Evolutionary conservation across 1,140 invertebrate genomes (phyloP).

Genomic region (Pentalonia nigronervosa): DNA sequence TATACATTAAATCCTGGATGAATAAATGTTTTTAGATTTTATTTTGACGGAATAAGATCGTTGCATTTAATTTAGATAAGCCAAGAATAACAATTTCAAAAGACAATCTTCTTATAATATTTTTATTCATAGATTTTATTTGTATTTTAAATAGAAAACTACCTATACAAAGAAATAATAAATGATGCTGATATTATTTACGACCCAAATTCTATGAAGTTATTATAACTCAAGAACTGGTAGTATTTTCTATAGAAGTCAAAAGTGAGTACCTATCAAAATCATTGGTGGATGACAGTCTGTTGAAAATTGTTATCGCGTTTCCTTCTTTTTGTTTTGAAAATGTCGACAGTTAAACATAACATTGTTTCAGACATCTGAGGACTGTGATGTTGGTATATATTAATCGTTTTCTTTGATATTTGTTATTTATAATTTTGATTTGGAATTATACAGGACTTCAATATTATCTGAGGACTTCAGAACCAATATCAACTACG

Average conservation of each 20-base stretch:
- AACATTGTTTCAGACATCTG: neutral
- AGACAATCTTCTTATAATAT: neutral
- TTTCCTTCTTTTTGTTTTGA: slow-evolving; percentile 4
- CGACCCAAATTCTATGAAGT: neutral
- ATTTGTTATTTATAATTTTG: neutral
- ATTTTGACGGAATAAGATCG: neutral
- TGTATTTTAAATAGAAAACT: slow-evolving; percentile 12
- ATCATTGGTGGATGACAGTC: neutral
- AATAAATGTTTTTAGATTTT: neutral
- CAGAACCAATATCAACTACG: neutral
- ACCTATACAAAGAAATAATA: neutral
- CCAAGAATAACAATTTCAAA: neutral
- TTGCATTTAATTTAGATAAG: neutral
- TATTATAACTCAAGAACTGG: slow-evolving; percentile 12
- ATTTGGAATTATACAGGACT: neutral
- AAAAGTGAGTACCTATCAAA: neutral
- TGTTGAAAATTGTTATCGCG: neutral
- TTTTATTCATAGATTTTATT: neutral
- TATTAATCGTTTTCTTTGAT: neutral
- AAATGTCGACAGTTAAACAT: neutral
- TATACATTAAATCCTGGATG: neutral
- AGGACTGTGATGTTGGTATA: neutral
- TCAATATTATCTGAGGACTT: neutral
- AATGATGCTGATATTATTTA: neutral
- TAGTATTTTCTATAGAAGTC: slow-evolving; percentile 16